Evolutionary conservation across 2,888 invertebrate genomes (phyloP), one percentile per base, ranked within the genome.

Genomic region (Oscheius onirici): DNA sequence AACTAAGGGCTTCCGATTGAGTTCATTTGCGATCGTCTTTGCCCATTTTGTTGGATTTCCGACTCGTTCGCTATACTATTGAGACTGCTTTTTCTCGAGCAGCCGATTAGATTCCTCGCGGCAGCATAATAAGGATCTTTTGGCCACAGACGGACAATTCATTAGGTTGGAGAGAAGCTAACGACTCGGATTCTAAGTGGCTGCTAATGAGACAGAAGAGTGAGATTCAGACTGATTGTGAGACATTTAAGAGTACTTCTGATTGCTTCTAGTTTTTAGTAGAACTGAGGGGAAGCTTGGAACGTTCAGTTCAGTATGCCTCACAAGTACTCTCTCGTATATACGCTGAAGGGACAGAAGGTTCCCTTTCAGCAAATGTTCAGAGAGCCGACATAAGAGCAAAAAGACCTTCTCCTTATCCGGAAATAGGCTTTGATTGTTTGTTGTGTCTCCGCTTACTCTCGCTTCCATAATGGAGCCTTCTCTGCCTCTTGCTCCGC

Each of bases 11-110:
- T 2, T 58, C 58, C 22, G 58, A 58, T 58, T 58, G 20, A 58
- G 58, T 58, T 58, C 58, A 58, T 58, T 58, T 58, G 58, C 58
- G 58, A n/a, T n/a, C 41, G 40, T 55, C 52, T 46, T 52, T 17
- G 52, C 55, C n/a, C 26, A 26, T 28, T 55, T 28, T 55, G 34
- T 26, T 26, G 26, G 34, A 55, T 34, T 28, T 34, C 34, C 13
- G 26, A 28, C 34, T 28, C 34, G 34, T 55, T 51, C 51, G 51
- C 20, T 51, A 51, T 51, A 51, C 20, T 17, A 51, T 46, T 46
- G 46, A 46, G 46, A 46, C n/a, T 46, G 46, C 20, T 46, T 15
- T 46, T 46, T 46, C 20, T 41, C 58, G 34, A 34, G 22, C 58
- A 28, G 24, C 17, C 20, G 58, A 58, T 58, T 58, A 40, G 58